Evolutionary conservation across 2,888 invertebrate species (phyloP).

Genomic region (Rosalia funebris): DNA sequence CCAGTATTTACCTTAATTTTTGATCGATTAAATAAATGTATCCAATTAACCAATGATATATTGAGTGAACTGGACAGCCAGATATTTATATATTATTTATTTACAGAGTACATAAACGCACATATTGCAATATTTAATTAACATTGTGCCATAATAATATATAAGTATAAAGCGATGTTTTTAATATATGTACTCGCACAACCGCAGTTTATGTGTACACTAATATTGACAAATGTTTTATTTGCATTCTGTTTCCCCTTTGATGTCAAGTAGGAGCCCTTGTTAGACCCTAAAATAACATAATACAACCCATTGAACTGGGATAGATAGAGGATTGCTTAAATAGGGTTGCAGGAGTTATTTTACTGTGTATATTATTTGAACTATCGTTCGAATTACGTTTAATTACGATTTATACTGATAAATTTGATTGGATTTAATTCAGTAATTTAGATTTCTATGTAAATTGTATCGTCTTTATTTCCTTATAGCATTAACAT

Average conservation of each 20-base stretch:
- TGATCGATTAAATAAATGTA: background rate
- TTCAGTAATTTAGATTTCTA: too few relatives aligned
- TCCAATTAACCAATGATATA: background rate
- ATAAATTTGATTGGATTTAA: too few relatives aligned
- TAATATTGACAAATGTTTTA: conserved; percentile 58
- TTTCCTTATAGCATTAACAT: too few relatives aligned
- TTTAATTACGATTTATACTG: too few relatives aligned
- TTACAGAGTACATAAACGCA: background rate
- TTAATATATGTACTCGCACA: conserved; percentile 42
- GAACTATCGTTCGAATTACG: too few relatives aligned
- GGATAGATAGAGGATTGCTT: conserved; percentile 3
- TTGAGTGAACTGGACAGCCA: background rate
- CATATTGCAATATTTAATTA: conserved; percentile 21
- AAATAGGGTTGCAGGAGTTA: background rate
- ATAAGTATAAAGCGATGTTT: conserved; percentile 43
- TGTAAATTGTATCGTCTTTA: too few relatives aligned
- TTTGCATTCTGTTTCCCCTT: conserved; percentile 56
- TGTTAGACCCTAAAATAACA: conserved; percentile 60
- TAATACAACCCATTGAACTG: conserved; percentile 51
- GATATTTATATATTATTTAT: background rate
- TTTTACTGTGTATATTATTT: too few relatives aligned
- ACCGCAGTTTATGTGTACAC: conserved; percentile 47
- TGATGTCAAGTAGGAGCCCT: conserved; percentile 60
- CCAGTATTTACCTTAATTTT: background rate
- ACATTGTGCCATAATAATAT: conserved; percentile 28